A percentile compares a stretch with the other conserved stretches of the same genome.
Conservation (phyloP, 2,888 invertebrate species). For the Cephus nigrinus region DNA sequence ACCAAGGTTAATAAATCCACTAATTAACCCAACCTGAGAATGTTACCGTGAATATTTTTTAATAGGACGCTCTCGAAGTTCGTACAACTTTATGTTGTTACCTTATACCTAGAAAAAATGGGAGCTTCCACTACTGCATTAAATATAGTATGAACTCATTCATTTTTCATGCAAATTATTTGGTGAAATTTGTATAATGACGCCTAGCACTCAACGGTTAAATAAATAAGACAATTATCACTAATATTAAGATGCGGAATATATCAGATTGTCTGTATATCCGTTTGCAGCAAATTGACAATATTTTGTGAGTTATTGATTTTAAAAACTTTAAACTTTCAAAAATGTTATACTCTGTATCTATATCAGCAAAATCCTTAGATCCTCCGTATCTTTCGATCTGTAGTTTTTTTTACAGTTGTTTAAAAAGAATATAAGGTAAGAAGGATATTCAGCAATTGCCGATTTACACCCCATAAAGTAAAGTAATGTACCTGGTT, state of each 20-base stretch:
- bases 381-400: background rate
- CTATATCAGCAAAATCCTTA: too few species aligned
- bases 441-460: background rate
- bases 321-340: background rate
- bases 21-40: background rate
- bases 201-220: background rate
- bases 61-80: background rate
- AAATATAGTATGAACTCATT: background rate
- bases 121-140: background rate
- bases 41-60: background rate
- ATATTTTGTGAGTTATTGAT: background rate
- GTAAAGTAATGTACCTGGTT: constrained; percentile 77
- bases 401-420: background rate
- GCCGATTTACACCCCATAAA: background rate
- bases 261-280: background rate
- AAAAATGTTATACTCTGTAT: background rate
- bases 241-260: background rate
- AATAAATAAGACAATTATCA: background rate
- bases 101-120: background rate
- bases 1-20: background rate
- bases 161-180: background rate
- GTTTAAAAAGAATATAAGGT: background rate
- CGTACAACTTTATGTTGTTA: background rate
- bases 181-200: too few species aligned
- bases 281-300: background rate